Base-by-base conservation (phyloP, 2,797 vertebrate species). In the Bovichtus variegatus region DNA sequence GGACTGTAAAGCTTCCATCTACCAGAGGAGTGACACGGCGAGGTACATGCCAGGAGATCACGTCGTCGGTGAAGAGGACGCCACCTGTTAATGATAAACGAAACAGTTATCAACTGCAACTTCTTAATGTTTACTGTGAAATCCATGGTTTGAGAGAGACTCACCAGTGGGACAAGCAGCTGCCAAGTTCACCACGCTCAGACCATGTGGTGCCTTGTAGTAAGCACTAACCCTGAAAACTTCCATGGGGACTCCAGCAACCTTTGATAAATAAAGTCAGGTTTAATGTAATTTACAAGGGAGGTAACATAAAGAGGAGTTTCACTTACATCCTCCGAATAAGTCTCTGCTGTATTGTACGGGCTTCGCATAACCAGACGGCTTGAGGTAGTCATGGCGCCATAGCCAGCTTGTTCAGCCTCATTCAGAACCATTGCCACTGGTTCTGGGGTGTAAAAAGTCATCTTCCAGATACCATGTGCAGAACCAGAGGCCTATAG, bases 21-120 rank as follows among this genome's bases (percentile, higher is more conserved):
- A 92, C 47, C 29, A 96, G 80, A 0, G 92, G 93, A 0, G 86
- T 91, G 49, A 96, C 47, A 10, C 90, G 81, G 15, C 93, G 95
- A 38, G 96, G 97, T 15, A 97, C 66, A 19, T 92, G 94, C 97
- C 97, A 97, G 3, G 82, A 95, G 82, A 97, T 97, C 0, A 85
- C 29, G 5, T 94, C 73, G 2, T 95, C 87, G 0, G 63, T 70
- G 16, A 96, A 96, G 40, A 90, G 70, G 19, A 96, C 83, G 0
- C 95, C 96, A 88, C 95, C 96, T 98, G 70, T 43, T 15, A 47
- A 76, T 7, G 8, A 38, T 38, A 18, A 58, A 65, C 2, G 31
- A 12, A 19, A 4, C 9, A 2, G 1, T 0, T 59, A 13, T 3
- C n/a, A 34, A 31, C 25, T 9, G 9, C 27, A 19, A 5, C 9